phyloP scores from a whole-genome alignment of 1,140 invertebrate genomes.

The Ridgeia piscesae region DNA sequence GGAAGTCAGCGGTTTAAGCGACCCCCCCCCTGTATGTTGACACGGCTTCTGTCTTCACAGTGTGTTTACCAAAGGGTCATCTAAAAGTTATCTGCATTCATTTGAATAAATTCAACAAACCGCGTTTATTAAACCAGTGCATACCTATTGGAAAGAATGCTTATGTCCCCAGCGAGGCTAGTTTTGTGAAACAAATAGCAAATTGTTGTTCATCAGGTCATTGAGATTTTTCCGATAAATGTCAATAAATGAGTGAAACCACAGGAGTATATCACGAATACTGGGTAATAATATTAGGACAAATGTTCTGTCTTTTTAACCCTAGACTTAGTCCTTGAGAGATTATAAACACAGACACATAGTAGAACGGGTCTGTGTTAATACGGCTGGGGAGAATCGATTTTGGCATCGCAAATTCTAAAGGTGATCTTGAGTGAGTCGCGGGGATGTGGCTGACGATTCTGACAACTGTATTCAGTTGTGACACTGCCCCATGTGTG shows the following conservation, averaged over 20 bases:
- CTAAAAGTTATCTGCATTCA: constrained; percentile 71
- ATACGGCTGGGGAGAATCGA: too few relatives aligned
- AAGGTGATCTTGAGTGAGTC: too few relatives aligned
- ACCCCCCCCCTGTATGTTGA: background rate
- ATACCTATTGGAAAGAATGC: background rate
- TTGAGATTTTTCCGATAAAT: background rate
- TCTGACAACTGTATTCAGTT: background rate
- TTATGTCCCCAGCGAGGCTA: background rate
- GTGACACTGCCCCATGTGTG: background rate
- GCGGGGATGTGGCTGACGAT: background rate
- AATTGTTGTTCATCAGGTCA: background rate
- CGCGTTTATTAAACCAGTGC: constrained; percentile 10
- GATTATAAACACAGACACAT: too few relatives aligned
- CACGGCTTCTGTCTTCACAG: background rate
- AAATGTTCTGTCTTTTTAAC: too few relatives aligned
- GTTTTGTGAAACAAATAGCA: background rate
- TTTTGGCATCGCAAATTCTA: too few relatives aligned
- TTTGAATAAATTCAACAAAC: constrained; percentile 44
- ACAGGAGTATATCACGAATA: too few relatives aligned
- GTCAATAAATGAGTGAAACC: background rate
- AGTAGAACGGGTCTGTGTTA: too few relatives aligned
- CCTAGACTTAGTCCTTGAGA: too few relatives aligned
- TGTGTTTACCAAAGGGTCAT: background rate
- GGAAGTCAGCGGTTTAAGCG: background rate
- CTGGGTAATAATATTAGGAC: too few relatives aligned